phyloP scores from a whole-genome alignment of 2,888 invertebrate species.

The Meloe dianella region DNA sequence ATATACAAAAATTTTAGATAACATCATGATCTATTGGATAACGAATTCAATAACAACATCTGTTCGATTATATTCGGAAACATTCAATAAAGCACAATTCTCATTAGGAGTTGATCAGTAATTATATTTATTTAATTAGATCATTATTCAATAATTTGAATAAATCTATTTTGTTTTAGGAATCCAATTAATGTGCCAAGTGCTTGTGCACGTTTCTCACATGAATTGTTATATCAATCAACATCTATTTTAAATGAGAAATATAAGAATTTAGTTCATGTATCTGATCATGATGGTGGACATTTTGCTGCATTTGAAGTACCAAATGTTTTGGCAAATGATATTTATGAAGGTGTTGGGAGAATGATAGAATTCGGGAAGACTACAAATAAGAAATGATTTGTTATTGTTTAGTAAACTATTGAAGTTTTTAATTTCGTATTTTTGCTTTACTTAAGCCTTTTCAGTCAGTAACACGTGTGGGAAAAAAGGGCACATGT shows the following conservation, averaged over 20 bases:
- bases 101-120: slow-evolving; percentile 22
- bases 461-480: too few relatives aligned
- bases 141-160: background rate
- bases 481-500: too few relatives aligned
- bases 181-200: slow-evolving; percentile 72
- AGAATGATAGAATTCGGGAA: slow-evolving; percentile 28
- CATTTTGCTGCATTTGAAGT: slow-evolving; percentile 50
- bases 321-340: slow-evolving; percentile 44
- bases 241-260: slow-evolving; percentile 66
- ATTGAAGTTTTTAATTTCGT: background rate
- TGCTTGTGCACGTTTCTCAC: slow-evolving; percentile 75
- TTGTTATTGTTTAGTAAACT: background rate
- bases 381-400: slow-evolving; percentile 10
- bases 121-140: background rate
- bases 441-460: background rate
- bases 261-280: slow-evolving; percentile 69
- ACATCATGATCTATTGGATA: slow-evolving; percentile 84
- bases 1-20: slow-evolving; percentile 76
- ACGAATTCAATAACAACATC: slow-evolving; percentile 76
- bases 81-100: slow-evolving; percentile 53
- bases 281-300: slow-evolving; percentile 40
- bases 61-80: slow-evolving; percentile 76
- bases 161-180: slow-evolving; percentile 59
- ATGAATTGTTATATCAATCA: slow-evolving; percentile 70
- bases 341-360: slow-evolving; percentile 41